These are phyloP conservation scores for Anticlea derivata DNA, from an alignment of 2,888 invertebrate genomes.

Conservation along the genomic window DNA sequence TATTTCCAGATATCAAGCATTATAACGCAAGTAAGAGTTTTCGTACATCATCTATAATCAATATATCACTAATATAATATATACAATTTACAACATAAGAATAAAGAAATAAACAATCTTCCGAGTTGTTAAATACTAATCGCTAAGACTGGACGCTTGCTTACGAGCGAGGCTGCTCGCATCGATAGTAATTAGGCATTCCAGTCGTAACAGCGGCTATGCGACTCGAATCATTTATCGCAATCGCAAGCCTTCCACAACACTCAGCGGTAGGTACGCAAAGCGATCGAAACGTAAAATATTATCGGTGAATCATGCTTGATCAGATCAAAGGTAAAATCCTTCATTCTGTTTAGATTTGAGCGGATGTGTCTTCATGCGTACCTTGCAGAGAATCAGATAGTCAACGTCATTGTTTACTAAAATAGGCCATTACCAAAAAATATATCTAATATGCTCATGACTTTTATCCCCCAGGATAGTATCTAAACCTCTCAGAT, in stretches of 20 bases:
- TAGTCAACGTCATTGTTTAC: slow-evolving; percentile 1
- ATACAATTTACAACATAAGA: background rate
- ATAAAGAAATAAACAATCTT: background rate
- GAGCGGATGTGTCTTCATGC: too few relatives aligned
- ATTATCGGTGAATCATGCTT: slow-evolving; percentile 13
- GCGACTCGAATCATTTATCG: slow-evolving; percentile 24
- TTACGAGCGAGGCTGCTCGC: slow-evolving; percentile 13
- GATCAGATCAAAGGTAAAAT: background rate
- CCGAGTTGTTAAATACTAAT: slow-evolving; percentile 6
- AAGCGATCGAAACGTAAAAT: slow-evolving; percentile 11
- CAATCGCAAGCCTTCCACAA: slow-evolving; percentile 19
- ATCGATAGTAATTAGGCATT: slow-evolving; percentile 32
- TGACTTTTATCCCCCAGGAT: too few relatives aligned
- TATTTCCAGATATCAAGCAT: too few relatives aligned
- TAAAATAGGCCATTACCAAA: background rate
- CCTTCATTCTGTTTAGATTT: too few relatives aligned
- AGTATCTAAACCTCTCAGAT: too few relatives aligned
- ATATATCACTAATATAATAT: too few relatives aligned
- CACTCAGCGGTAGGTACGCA: slow-evolving; percentile 11
- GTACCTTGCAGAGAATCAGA: background rate
- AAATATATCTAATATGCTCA: too few relatives aligned
- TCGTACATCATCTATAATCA: too few relatives aligned
- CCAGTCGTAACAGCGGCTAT: slow-evolving; percentile 28
- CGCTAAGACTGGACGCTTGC: slow-evolving; percentile 5
- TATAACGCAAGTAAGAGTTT: too few relatives aligned